Evolutionary conservation across 2,797 vertebrate species (phyloP).

Genomic region (Mus minutoides): DNA sequence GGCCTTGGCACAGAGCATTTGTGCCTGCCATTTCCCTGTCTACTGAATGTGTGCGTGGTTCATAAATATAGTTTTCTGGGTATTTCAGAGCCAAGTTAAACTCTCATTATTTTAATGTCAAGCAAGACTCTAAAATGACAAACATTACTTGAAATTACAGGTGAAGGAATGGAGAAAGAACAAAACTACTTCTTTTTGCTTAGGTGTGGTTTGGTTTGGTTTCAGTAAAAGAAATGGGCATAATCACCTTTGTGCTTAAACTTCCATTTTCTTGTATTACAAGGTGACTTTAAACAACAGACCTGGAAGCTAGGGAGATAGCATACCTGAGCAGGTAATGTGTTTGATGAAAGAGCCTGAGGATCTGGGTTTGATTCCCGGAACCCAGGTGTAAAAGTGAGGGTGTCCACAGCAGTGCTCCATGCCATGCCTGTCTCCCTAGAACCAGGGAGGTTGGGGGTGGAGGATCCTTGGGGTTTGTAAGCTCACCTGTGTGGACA

Average conservation of each 20-base stretch:
- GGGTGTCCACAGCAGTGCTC: neutral
- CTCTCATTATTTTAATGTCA: neutral
- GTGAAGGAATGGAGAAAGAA: neutral
- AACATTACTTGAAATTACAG: neutral
- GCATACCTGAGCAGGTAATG: neutral
- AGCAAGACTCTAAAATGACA: neutral
- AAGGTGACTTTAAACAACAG: neutral
- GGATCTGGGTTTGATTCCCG: neutral
- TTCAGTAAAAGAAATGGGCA: neutral
- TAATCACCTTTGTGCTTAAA: neutral
- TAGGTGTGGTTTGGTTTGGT: constrained; percentile 18
- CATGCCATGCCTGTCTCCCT: no score
- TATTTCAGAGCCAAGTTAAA: neutral
- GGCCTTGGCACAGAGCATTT: neutral
- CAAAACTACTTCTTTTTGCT: neutral
- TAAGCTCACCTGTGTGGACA: neutral
- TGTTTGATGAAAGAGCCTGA: neutral
- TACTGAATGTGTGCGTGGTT: neutral
- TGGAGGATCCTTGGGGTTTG: neutral
- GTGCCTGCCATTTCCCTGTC: neutral
- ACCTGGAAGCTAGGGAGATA: neutral
- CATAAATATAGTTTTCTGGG: neutral
- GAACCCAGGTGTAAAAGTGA: neutral
- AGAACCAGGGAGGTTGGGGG: neutral
- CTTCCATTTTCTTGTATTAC: neutral